Evolutionary conservation across 2,113 vertebrate genomes (phyloP).

Genomic region (Eonycteris spelaea): DNA sequence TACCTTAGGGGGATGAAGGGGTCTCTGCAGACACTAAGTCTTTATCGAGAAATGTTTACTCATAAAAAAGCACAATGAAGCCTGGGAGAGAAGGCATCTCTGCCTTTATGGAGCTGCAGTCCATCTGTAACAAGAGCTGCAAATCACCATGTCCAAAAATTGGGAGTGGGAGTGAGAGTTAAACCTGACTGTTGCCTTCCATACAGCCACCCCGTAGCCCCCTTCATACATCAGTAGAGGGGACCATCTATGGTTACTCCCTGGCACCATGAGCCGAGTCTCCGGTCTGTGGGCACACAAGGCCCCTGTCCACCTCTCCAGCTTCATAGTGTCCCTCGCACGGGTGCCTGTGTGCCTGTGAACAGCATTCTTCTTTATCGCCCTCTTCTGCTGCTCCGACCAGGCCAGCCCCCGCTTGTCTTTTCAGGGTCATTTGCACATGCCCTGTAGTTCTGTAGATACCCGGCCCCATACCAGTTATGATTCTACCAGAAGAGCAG

Average conservation of each 20-base stretch:
- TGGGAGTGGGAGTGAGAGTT: background rate
- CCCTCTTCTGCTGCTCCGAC: background rate
- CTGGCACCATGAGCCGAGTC: fast-evolving
- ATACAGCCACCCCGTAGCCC: fast-evolving
- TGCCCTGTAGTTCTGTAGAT: background rate
- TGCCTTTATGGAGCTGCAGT: constrained; percentile 74
- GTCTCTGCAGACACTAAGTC: constrained; percentile 82
- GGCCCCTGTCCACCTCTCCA: background rate
- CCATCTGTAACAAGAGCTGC: constrained; percentile 67
- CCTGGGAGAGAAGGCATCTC: constrained; percentile 67
- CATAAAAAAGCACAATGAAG: constrained; percentile 81
- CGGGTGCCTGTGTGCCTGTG: fast-evolving
- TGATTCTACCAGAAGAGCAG: background rate
- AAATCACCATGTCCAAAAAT: constrained; percentile 38
- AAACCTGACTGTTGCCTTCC: background rate
- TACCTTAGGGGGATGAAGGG: constrained; percentile 84
- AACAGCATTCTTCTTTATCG: fast-evolving
- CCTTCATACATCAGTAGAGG: fast-evolving
- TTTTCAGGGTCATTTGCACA: background rate
- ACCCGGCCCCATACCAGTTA: fast-evolving
- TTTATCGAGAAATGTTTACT: constrained; percentile 84
- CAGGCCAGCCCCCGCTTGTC: background rate
- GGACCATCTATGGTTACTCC: background rate
- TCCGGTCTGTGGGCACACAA: fast-evolving
- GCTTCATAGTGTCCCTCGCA: fast-evolving